Conservation (phyloP, 2,888 invertebrate species). For the Caenorhabditis angaria region DNA sequence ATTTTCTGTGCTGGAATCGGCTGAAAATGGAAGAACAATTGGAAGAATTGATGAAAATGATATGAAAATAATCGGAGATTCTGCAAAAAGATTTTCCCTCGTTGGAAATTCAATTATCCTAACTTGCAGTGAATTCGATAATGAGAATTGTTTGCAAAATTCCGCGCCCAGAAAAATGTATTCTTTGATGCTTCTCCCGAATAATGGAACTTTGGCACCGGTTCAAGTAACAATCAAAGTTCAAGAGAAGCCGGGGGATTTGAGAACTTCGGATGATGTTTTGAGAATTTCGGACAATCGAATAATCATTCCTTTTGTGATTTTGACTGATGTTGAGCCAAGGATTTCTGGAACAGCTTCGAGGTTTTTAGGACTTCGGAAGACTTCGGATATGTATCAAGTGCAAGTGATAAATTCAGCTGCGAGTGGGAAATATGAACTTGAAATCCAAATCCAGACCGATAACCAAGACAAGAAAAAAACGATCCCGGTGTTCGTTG, state of each 20-base stretch:
- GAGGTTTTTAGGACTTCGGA: conserved; percentile 18
- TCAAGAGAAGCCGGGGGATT: conserved; percentile 23
- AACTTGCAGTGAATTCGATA: conserved; percentile 42
- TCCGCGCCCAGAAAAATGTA: conserved; percentile 25
- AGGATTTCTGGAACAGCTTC: conserved; percentile 19
- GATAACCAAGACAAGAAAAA: conserved; percentile 10
- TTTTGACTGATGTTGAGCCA: conserved; percentile 29
- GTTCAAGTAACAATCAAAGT: conserved; percentile 46
- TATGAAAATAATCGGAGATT: conserved; percentile 22
- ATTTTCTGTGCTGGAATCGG: too few relatives aligned
- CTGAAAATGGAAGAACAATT: conserved; percentile 25
- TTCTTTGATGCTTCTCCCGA: conserved; percentile 31
- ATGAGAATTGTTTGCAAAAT: conserved; percentile 35
- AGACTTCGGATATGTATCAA: conserved; percentile 9
- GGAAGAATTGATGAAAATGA: conserved; percentile 23
- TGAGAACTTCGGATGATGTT: conserved; percentile 45
- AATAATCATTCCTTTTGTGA: conserved; percentile 51
- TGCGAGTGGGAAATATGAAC: conserved; percentile 40
- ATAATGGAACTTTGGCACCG: conserved; percentile 29
- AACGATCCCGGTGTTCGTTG: conserved; percentile 44
- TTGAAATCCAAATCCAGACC: conserved; percentile 29
- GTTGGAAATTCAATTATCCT: conserved; percentile 47
- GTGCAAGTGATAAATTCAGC: conserved; percentile 37
- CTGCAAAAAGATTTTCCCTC: conserved; percentile 17
- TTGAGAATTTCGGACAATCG: conserved; percentile 49